Percentiles rank a stretch among this genome's conserved stretches.
Conservation (phyloP, 2,113 vertebrate genomes). For the Opisthocomus hoazin region DNA sequence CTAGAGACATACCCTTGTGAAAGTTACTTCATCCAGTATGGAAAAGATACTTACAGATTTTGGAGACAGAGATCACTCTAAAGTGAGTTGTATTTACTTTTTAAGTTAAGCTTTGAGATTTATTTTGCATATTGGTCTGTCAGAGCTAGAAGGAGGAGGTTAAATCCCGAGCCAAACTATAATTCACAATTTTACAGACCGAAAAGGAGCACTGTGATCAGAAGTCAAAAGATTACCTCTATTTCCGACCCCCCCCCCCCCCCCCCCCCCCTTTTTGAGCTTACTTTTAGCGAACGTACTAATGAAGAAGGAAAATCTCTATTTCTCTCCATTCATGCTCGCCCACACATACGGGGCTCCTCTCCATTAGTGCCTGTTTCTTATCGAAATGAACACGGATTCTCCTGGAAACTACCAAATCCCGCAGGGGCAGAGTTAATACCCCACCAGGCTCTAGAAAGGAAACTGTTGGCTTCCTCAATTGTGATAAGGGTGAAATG, state of each 20-base stretch:
- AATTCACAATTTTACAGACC: neutral
- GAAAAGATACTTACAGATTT: neutral
- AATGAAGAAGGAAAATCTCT: constrained; percentile 8
- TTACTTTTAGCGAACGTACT: constrained; percentile 19
- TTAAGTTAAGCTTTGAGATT: neutral
- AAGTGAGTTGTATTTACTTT: neutral
- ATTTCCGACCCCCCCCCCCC: neutral
- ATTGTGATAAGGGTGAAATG: constrained; percentile 45
- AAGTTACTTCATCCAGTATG: neutral
- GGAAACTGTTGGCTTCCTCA: constrained; percentile 60
- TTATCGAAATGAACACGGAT: constrained; percentile 35
- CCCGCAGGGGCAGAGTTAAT: constrained; percentile 40
- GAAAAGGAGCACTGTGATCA: neutral
- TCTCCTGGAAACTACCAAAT: constrained; percentile 47
- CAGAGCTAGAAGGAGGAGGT: neutral
- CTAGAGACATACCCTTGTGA: neutral
- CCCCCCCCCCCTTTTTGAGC: neutral
- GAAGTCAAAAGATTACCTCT: neutral
- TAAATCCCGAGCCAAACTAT: neutral
- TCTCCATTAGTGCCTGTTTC: constrained; percentile 28
- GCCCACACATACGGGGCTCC: constrained; percentile 9
- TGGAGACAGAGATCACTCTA: neutral
- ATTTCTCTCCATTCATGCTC: neutral
- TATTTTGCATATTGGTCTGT: neutral
- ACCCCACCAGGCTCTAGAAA: constrained; percentile 17